Evolutionary conservation across 2,113 vertebrate species (phyloP).

Genomic region (Oophaga pumilio): DNA sequence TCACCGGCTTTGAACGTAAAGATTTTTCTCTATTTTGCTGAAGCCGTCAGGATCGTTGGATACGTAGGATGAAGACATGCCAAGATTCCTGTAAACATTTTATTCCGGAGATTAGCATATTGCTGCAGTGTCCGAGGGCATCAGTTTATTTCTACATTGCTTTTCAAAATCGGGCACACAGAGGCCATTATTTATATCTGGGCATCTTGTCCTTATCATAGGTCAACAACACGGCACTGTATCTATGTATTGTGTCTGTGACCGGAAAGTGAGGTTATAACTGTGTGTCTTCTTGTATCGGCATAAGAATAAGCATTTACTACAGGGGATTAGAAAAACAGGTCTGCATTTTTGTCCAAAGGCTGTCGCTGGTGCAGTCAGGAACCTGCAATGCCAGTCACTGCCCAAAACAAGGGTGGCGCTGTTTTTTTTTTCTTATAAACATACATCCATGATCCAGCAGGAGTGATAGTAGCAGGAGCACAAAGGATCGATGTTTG

Average conservation of each 20-base stretch:
- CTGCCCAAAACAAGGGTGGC: neutral
- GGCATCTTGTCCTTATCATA: neutral
- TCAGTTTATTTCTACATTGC: neutral
- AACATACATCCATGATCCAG: too few relatives aligned
- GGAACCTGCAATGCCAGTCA: neutral
- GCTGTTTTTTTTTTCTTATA: neutral
- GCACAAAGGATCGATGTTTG: too few relatives aligned
- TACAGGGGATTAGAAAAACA: neutral
- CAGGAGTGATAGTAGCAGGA: too few relatives aligned
- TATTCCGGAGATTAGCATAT: slow-evolving; percentile 11
- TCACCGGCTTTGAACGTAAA: neutral
- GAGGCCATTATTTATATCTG: neutral
- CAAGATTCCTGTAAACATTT: slow-evolving; percentile 17
- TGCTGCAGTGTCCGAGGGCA: slow-evolving; percentile 11
- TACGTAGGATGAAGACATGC: neutral
- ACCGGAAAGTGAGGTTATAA: neutral
- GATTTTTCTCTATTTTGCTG: neutral
- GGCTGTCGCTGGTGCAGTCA: neutral
- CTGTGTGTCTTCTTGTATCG: neutral
- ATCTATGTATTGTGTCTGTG: neutral
- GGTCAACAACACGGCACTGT: neutral
- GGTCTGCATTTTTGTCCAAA: neutral
- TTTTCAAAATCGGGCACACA: neutral
- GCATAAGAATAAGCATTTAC: neutral
- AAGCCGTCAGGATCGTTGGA: neutral